Evolutionary conservation across 2,113 vertebrate genomes (phyloP).

Genomic region (Oryzias curvinotus): DNA sequence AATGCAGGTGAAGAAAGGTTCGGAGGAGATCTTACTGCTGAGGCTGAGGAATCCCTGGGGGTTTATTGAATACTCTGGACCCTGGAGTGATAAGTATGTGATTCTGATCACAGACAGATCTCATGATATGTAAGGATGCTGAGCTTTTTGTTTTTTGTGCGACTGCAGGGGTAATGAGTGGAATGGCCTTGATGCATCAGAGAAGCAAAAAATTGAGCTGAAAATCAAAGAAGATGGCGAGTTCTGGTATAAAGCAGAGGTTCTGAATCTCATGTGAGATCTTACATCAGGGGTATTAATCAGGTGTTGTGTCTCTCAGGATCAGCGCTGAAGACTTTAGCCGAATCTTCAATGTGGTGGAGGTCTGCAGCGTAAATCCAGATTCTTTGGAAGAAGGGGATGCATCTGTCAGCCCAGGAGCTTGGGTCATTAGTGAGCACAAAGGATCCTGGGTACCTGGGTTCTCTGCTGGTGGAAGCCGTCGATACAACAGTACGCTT

Average conservation of each 20-base stretch:
- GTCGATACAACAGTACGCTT: slow-evolving; percentile 61
- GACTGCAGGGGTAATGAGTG: slow-evolving; percentile 73
- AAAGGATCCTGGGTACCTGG: slow-evolving; percentile 73
- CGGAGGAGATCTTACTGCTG: slow-evolving; percentile 65
- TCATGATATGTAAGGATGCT: not conserved
- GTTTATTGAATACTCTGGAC: slow-evolving; percentile 77
- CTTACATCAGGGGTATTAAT: not conserved
- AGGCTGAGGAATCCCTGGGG: slow-evolving; percentile 84
- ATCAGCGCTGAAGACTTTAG: slow-evolving; percentile 76
- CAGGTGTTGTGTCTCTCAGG: slow-evolving; percentile 50
- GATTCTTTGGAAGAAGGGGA: slow-evolving; percentile 52
- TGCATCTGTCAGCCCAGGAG: not conserved
- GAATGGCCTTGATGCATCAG: slow-evolving; percentile 60
- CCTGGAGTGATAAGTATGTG: slow-evolving; percentile 82
- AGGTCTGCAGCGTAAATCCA: slow-evolving; percentile 78
- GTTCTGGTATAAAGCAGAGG: slow-evolving; percentile 74
- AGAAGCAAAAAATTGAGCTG: slow-evolving; percentile 71
- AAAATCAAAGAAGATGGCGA: slow-evolving; percentile 78
- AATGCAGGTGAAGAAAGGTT: slow-evolving; percentile 62
- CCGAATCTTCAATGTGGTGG: slow-evolving; percentile 69
- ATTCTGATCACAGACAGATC: not conserved
- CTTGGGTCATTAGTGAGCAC: slow-evolving; percentile 73
- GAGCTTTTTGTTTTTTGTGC: slow-evolving; percentile 12
- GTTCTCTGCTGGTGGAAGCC: slow-evolving; percentile 77
- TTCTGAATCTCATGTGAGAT: not conserved